Evolutionary conservation across 2,113 vertebrate genomes (phyloP).

Genomic region (Eublepharis macularius): DNA sequence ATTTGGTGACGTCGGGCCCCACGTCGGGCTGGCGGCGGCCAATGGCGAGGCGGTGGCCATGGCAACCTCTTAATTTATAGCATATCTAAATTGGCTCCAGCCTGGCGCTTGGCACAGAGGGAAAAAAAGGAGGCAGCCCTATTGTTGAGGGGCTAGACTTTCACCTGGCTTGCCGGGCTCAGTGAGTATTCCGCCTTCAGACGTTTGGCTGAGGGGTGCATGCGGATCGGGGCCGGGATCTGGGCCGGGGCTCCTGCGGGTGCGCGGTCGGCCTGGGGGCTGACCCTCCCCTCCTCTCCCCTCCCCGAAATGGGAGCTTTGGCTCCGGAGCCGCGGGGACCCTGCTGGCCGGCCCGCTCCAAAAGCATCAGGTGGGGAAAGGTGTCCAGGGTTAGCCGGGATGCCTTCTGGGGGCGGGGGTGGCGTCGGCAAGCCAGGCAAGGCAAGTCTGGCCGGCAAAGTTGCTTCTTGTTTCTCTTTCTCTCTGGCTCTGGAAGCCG

Average conservation of each 20-base stretch:
- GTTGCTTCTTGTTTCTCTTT: background rate
- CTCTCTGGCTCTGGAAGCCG: background rate
- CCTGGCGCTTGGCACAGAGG: slow-evolving; percentile 76
- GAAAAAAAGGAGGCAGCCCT: slow-evolving; percentile 79
- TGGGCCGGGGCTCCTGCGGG: background rate
- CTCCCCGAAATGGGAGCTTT: background rate
- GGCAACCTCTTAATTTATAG: slow-evolving; percentile 92
- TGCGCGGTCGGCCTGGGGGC: background rate
- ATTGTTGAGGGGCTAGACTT: slow-evolving; percentile 76
- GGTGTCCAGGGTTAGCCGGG: background rate
- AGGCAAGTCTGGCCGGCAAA: background rate
- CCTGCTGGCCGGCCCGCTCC: background rate
- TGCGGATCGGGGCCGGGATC: background rate
- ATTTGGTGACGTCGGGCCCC: slow-evolving; percentile 85
- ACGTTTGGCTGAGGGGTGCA: background rate
- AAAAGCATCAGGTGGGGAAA: background rate
- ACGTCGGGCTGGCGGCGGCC: slow-evolving; percentile 78
- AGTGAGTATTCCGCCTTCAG: background rate
- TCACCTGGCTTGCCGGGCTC: slow-evolving; percentile 65
- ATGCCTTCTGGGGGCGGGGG: background rate
- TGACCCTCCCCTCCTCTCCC: background rate
- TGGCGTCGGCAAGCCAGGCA: background rate
- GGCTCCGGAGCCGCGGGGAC: background rate
- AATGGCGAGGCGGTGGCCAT: slow-evolving; percentile 86
- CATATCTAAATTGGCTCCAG: slow-evolving; percentile 86